Conservation (phyloP, 2,113 vertebrate genomes). For the Oryzias woworae region DNA sequence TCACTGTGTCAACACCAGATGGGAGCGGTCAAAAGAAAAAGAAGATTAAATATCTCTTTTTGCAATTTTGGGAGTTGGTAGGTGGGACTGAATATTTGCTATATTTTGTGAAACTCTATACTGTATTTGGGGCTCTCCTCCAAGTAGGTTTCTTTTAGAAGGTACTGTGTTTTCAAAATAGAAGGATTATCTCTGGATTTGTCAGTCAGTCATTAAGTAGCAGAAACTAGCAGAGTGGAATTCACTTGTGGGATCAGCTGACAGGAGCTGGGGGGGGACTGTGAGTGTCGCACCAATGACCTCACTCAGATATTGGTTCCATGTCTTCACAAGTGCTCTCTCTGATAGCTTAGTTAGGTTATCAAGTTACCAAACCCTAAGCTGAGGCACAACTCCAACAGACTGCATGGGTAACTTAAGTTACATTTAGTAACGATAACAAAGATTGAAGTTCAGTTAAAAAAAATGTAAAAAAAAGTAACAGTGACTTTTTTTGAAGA, state of each 20-base stretch:
- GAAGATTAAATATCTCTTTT: conserved; percentile 35
- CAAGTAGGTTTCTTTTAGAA: conserved; percentile 43
- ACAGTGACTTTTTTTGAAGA: not conserved
- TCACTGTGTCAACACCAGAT: too few relatives aligned
- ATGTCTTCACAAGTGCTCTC: conserved; percentile 47
- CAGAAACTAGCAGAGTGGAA: conserved; percentile 54
- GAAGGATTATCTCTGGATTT: conserved; percentile 74
- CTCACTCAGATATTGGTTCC: conserved; percentile 62
- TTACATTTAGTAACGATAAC: not conserved
- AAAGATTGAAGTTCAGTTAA: not conserved
- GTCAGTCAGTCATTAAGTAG: conserved; percentile 72
- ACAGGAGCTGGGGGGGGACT: conserved; percentile 15
- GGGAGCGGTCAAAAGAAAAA: too few relatives aligned
- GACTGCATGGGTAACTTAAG: conserved; percentile 14
- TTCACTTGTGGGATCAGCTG: conserved; percentile 56
- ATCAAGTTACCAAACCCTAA: conserved; percentile 33
- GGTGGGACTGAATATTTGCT: conserved; percentile 22
- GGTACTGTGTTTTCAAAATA: conserved; percentile 69
- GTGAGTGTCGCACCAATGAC: conserved; percentile 35
- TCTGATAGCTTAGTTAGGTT: conserved; percentile 36
- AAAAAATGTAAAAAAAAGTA: not conserved
- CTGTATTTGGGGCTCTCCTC: conserved; percentile 51
- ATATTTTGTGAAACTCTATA: conserved; percentile 55
- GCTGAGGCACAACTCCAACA: conserved; percentile 8
- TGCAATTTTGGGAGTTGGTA: conserved; percentile 23